Percentiles rank a stretch among this genome's conserved stretches.
Conservation (phyloP, 2,797 vertebrate genomes). For the Varecia variegata region DNA sequence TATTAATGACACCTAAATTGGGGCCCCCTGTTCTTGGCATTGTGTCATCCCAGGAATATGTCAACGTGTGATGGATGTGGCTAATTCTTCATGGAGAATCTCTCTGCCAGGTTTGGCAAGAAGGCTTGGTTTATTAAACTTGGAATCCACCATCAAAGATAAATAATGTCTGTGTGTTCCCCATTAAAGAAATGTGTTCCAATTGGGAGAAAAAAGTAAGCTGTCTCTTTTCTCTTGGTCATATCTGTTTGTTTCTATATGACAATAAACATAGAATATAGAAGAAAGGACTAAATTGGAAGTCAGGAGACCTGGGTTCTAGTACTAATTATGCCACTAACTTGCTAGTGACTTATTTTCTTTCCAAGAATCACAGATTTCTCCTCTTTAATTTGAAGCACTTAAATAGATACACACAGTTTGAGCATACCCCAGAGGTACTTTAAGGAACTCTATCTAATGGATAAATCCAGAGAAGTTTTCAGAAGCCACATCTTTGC, state of each 20-base stretch:
- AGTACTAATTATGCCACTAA: neutral
- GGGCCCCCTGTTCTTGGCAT: neutral
- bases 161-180: neutral
- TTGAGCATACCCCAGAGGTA: neutral
- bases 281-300: neutral
- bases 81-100: constrained; percentile 34
- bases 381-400: neutral
- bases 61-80: neutral
- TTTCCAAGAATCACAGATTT: neutral
- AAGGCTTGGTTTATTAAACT: constrained; percentile 34
- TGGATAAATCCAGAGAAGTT: neutral
- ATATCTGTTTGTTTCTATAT: neutral
- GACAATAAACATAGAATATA: neutral
- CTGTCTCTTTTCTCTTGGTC: neutral
- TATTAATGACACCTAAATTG: constrained; percentile 21
- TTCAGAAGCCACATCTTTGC: neutral
- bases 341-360: neutral
- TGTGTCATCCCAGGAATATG: neutral
- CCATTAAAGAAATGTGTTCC: neutral
- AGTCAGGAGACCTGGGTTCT: neutral
- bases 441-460: neutral
- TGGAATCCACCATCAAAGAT: neutral
- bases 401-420: neutral
- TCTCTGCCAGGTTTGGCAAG: constrained; percentile 1
- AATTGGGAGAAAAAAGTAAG: neutral